Percentiles rank a stretch among this genome's conserved stretches.
phyloP scores from a whole-genome alignment of 1,140 invertebrate genomes.

The Bombus ignitus region DNA sequence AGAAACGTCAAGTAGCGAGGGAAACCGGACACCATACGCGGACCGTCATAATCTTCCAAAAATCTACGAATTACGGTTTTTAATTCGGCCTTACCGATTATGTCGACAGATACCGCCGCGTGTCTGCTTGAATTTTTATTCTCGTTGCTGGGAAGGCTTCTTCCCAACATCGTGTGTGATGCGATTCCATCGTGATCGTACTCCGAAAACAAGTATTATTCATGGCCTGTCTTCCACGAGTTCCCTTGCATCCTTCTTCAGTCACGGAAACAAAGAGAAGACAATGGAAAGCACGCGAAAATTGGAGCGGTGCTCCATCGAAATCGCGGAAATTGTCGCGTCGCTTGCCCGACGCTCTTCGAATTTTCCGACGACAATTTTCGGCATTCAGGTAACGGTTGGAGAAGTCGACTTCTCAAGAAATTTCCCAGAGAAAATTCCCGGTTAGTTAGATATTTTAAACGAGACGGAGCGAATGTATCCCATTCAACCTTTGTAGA shows the following conservation, averaged over 20 bases:
- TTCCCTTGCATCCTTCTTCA: neutral
- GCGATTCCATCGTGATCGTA: slow-evolving; percentile 37
- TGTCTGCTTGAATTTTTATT: slow-evolving; percentile 59
- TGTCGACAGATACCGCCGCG: slow-evolving; percentile 32
- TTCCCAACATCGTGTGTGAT: slow-evolving; percentile 26
- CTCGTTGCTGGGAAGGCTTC: slow-evolving; percentile 17
- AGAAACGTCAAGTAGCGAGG: neutral
- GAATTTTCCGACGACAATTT: slow-evolving; percentile 18
- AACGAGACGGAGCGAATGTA: neutral
- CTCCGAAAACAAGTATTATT: slow-evolving; percentile 55
- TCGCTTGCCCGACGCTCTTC: slow-evolving; percentile 5
- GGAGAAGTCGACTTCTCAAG: neutral
- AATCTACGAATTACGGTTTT: slow-evolving; percentile 62
- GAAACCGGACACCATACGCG: neutral
- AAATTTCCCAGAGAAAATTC: slow-evolving; percentile 9
- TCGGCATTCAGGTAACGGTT: neutral
- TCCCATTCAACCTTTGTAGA: slow-evolving; percentile 25
- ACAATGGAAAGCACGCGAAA: neutral
- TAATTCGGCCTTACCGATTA: slow-evolving; percentile 62
- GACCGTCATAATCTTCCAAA: slow-evolving; percentile 46
- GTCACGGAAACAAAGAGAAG: neutral
- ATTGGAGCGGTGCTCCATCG: slow-evolving; percentile 17
- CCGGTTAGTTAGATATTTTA: neutral
- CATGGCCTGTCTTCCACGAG: slow-evolving; percentile 29
- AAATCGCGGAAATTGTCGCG: slow-evolving; percentile 25